Conservation (phyloP, 1,140 invertebrate genomes). For the Adelges cooleyi region DNA sequence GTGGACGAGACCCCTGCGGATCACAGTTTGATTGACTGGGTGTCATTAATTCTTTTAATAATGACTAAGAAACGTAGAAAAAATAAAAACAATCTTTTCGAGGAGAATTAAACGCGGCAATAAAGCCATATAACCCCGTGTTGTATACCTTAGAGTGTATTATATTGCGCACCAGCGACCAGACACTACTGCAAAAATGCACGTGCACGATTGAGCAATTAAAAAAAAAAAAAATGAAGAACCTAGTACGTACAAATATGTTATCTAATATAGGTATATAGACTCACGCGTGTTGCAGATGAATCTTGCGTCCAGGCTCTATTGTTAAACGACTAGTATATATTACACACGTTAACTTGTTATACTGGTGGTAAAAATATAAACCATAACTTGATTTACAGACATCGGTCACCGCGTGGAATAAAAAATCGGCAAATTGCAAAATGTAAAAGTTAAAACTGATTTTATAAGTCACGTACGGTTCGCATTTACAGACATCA, state of each 20-base stretch:
- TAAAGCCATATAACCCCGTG: background rate
- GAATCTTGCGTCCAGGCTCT: too few relatives aligned
- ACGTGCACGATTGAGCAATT: background rate
- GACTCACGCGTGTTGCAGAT: too few relatives aligned
- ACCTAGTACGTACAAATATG: too few relatives aligned
- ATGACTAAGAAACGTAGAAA: background rate
- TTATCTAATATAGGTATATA: too few relatives aligned
- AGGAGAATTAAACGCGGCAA: background rate
- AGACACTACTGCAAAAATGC: background rate
- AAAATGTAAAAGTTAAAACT: too few relatives aligned
- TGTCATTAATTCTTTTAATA: conserved; percentile 14
- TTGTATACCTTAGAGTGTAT: background rate
- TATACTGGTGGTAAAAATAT: too few relatives aligned
- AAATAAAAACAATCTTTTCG: background rate
- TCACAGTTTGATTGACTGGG: conserved; percentile 2
- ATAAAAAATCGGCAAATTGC: too few relatives aligned
- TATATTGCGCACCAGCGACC: background rate
- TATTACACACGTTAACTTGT: too few relatives aligned
- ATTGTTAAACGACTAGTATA: background rate
- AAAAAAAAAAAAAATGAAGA: background rate
- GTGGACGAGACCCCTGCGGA: conserved; percentile 6
- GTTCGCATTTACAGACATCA: too few relatives aligned
- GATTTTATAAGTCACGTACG: too few relatives aligned
- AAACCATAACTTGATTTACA: too few relatives aligned
- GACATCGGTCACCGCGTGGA: too few relatives aligned